phyloP scores from a whole-genome alignment of 2,797 vertebrate genomes.

The Sebastes nivosus region DNA sequence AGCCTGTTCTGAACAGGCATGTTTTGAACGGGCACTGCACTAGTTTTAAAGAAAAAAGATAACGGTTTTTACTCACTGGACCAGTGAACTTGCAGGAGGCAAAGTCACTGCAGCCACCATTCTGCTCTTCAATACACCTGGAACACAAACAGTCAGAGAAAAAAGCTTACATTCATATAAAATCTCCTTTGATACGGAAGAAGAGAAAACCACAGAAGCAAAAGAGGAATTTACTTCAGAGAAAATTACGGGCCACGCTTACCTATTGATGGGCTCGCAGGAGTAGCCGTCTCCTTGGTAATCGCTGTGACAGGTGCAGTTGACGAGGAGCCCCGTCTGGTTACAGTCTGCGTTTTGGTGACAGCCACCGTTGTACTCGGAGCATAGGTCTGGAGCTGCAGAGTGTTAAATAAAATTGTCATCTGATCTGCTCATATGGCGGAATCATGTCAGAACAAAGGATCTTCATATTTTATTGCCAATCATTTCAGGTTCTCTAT shows the following conservation, averaged over 20 bases:
- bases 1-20: neutral
- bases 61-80: slow-evolving; percentile 84
- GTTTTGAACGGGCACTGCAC: neutral
- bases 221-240: neutral
- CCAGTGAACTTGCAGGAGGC: slow-evolving; percentile 90
- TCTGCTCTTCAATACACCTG: slow-evolving; percentile 85
- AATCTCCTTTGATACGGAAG: neutral
- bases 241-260: slow-evolving; percentile 23
- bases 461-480: neutral
- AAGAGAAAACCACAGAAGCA: neutral
- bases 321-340: slow-evolving; percentile 82
- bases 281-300: slow-evolving; percentile 89
- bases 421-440: neutral
- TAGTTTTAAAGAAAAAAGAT: neutral
- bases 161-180: neutral
- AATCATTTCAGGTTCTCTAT: neutral
- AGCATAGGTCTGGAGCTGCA: slow-evolving; percentile 89
- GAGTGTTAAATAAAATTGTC: slow-evolving; percentile 4
- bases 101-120: slow-evolving; percentile 93
- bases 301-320: slow-evolving; percentile 83
- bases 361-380: slow-evolving; percentile 89
- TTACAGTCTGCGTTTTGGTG: slow-evolving; percentile 86
- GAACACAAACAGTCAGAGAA: neutral
- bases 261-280: slow-evolving; percentile 89
- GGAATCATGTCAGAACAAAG: neutral